Conservation (phyloP, 2,888 invertebrate species). For the Drosophila sordidapex region DNA sequence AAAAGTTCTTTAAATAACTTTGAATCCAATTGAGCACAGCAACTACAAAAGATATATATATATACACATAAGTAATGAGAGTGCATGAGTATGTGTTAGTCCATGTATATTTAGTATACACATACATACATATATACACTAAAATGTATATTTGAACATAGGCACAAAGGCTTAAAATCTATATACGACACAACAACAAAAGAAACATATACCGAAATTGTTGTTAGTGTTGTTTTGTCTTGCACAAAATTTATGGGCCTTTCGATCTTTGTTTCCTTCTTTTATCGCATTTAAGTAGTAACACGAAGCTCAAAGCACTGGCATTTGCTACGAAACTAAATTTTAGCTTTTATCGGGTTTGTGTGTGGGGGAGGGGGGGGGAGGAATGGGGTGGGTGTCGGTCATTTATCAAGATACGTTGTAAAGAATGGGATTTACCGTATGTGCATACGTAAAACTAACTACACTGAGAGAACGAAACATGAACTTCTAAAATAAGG, state of each 20-base stretch:
- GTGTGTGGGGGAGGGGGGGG: neutral
- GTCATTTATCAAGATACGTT: conserved; percentile 33
- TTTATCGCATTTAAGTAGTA: conserved; percentile 45
- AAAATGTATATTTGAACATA: conserved; percentile 19
- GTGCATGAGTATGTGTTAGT: neutral
- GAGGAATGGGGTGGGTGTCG: neutral
- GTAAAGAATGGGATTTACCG: conserved; percentile 25
- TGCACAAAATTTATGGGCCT: conserved; percentile 57
- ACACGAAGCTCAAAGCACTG: conserved; percentile 35
- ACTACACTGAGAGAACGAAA: conserved; percentile 8
- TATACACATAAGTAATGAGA: conserved; percentile 13
- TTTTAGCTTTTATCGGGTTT: conserved; percentile 19
- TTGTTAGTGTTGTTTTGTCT: conserved; percentile 52
- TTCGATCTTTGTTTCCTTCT: conserved; percentile 52
- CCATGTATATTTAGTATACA: conserved; percentile 11
- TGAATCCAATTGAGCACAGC: conserved; percentile 55
- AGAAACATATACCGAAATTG: conserved; percentile 38
- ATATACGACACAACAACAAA: conserved; percentile 42
- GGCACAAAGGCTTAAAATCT: conserved; percentile 45
- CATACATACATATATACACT: conserved; percentile 1
- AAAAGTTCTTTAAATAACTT: conserved; percentile 59
- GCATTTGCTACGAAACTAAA: conserved; percentile 28
- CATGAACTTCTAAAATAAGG: neutral
- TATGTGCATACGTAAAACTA: conserved; percentile 1
- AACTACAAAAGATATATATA: conserved; percentile 25